Conservation (phyloP, 1,140 invertebrate species). For the Centruroides sculpturatus region DNA sequence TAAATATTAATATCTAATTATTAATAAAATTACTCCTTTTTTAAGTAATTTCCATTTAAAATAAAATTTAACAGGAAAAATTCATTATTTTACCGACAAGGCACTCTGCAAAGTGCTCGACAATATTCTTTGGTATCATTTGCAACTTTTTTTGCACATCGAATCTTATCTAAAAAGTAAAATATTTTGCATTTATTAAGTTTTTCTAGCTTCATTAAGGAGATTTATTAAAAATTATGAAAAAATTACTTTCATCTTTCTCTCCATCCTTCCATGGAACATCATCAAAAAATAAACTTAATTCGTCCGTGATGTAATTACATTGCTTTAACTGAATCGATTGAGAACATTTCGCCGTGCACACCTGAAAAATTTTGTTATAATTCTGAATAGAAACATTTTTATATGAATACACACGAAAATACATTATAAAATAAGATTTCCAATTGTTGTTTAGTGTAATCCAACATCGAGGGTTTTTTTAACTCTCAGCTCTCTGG, state of each 20-base stretch:
- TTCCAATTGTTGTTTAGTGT: too few relatives aligned
- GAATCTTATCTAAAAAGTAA: slow-evolving; percentile 3
- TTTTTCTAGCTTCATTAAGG: too few relatives aligned
- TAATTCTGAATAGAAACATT: too few relatives aligned
- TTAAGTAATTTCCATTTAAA: too few relatives aligned
- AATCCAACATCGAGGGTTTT: too few relatives aligned
- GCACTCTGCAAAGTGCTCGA: slow-evolving; percentile 5
- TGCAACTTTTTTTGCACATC: slow-evolving; percentile 6
- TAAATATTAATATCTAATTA: too few relatives aligned
- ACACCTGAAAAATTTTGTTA: slow-evolving; percentile 2
- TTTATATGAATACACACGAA: too few relatives aligned
- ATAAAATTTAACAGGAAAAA: not conserved
- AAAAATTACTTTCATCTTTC: slow-evolving; percentile 2
- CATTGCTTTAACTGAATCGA: slow-evolving; percentile 10
- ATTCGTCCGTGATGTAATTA: slow-evolving; percentile 6
- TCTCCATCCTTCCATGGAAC: slow-evolving; percentile 13
- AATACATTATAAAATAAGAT: too few relatives aligned
- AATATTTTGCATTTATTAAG: too few relatives aligned
- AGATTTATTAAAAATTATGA: too few relatives aligned
- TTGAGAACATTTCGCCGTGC: slow-evolving; percentile 11
- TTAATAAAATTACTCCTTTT: too few relatives aligned
- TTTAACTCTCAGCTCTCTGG: too few relatives aligned
- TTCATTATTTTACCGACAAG: slow-evolving; percentile 1
- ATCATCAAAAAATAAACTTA: slow-evolving; percentile 10
- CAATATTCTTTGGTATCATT: slow-evolving; percentile 11